Percentiles rank a stretch among this genome's conserved stretches.
phyloP scores from a whole-genome alignment of 1,140 invertebrate genomes.

The Chironomus tepperi region DNA sequence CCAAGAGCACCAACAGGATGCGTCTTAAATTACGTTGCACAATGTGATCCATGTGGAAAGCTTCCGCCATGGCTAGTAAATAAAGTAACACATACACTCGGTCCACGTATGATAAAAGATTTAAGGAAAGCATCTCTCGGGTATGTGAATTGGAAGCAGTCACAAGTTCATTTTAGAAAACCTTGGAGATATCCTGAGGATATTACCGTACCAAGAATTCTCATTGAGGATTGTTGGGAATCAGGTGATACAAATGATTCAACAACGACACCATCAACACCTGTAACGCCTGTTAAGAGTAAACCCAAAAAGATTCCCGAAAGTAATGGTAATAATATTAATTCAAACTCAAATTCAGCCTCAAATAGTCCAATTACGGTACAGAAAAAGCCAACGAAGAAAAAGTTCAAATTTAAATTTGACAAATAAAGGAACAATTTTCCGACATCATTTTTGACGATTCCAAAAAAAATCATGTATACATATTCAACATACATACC shows the following conservation, averaged over 20 bases:
- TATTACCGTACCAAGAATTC: conserved; percentile 56
- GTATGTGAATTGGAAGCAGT: conserved; percentile 69
- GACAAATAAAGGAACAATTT: not conserved
- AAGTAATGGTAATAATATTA: not conserved
- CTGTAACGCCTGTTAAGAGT: not conserved
- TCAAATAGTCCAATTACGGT: not conserved
- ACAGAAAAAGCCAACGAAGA: not conserved
- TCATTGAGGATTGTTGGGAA: conserved; percentile 43
- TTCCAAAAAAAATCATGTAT: no score
- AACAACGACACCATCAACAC: not conserved
- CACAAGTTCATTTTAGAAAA: conserved; percentile 62
- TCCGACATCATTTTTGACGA: no score
- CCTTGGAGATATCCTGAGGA: conserved; percentile 84
- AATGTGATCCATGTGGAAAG: conserved; percentile 80
- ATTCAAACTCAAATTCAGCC: not conserved
- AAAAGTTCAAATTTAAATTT: conserved; percentile 18
- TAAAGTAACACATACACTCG: conserved; percentile 76
- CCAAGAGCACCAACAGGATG: conserved; percentile 46
- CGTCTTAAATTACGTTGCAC: conserved; percentile 73
- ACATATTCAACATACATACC: no score
- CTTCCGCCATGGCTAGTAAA: conserved; percentile 84
- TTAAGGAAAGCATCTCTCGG: conserved; percentile 70
- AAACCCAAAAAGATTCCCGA: not conserved
- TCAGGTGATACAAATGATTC: not conserved
- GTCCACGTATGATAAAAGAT: conserved; percentile 72